A percentile compares a stretch with the other conserved stretches of the same genome.
These are phyloP conservation scores for Drosophila bunnanda DNA, from an alignment of 2,888 invertebrate species.

Conservation along the genomic window DNA sequence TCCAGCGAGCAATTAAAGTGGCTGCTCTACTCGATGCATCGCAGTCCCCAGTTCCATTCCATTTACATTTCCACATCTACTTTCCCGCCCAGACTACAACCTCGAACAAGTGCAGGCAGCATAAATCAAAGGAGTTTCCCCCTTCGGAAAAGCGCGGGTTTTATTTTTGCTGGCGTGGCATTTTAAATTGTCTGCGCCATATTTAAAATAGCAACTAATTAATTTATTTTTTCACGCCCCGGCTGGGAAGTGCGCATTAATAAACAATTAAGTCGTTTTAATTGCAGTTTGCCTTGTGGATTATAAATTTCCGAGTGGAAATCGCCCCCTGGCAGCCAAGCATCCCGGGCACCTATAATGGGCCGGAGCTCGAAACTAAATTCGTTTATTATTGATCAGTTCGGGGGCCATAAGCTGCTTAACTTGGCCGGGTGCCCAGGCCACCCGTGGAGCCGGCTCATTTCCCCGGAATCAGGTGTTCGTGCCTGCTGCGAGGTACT, in stretches of 20 bases:
- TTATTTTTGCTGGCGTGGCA: constrained; percentile 58
- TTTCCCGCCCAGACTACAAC: constrained; percentile 1
- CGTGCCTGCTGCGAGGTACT: constrained; percentile 13
- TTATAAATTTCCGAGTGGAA: constrained; percentile 38
- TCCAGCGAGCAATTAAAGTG: constrained; percentile 70
- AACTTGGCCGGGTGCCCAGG: constrained; percentile 18
- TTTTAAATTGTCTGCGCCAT: constrained; percentile 73
- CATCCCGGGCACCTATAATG: constrained; percentile 20
- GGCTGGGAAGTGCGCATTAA: constrained; percentile 69
- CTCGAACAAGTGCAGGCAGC: constrained; percentile 65
- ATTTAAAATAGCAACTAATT: constrained; percentile 77
- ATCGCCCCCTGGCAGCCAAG: constrained; percentile 4
- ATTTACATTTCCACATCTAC: constrained; percentile 4
- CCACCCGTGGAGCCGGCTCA: constrained; percentile 7
- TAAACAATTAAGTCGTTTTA: constrained; percentile 75
- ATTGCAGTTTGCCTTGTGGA: constrained; percentile 56
- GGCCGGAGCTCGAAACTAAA: constrained; percentile 28
- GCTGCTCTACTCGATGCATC: constrained; percentile 39
- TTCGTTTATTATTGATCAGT: constrained; percentile 49
- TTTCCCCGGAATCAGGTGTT: constrained; percentile 30
- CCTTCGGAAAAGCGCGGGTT: constrained; percentile 12
- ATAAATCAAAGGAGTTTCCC: constrained; percentile 68
- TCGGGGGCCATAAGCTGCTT: constrained; percentile 45
- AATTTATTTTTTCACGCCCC: constrained; percentile 69
- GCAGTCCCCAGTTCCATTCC: constrained; percentile 11